Evolutionary conservation across 2,888 invertebrate genomes (phyloP).

Genomic region (Parasteatoda lunata): DNA sequence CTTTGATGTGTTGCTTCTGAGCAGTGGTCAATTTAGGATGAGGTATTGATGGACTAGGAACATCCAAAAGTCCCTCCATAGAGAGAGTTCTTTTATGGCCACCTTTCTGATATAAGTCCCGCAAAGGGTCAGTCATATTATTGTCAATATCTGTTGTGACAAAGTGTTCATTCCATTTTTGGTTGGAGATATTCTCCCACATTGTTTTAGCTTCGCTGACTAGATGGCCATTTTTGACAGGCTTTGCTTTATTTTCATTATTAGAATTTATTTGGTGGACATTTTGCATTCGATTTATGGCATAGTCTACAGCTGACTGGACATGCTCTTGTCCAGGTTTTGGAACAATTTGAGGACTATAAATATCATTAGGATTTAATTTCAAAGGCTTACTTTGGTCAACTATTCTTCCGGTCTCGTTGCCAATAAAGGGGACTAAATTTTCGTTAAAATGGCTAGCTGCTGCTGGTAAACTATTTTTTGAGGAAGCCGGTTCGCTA

Average conservation of each 20-base stretch:
- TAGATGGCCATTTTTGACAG: conserved; percentile 75
- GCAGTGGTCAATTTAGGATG: conserved; percentile 81
- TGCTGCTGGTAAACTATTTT: not conserved
- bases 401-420: conserved; percentile 42
- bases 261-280: conserved; percentile 73
- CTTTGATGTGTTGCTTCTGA: conserved; percentile 78
- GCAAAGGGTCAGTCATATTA: conserved; percentile 17
- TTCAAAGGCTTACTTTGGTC: conserved; percentile 11
- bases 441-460: conserved; percentile 12
- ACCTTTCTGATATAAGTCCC: conserved; percentile 35
- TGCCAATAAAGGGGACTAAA: conserved; percentile 39
- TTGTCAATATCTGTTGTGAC: conserved; percentile 35
- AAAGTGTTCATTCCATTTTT: conserved; percentile 46
- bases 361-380: conserved; percentile 9
- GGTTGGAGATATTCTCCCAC: conserved; percentile 63
- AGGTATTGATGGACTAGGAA: conserved; percentile 77
- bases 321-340: conserved; percentile 60
- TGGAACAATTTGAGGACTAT: conserved; percentile 17
- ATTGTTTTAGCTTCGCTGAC: conserved; percentile 67
- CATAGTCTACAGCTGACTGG: conserved; percentile 80
- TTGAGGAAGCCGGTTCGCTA: conserved; percentile 9
- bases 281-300: conserved; percentile 81
- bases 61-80: conserved; percentile 57
- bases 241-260: conserved; percentile 73
- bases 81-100: conserved; percentile 39